These are phyloP conservation scores for Ophiothrix spiculata DNA, from an alignment of 35 echinoderm and acorn worm genomes.

Conservation along the genomic window DNA sequence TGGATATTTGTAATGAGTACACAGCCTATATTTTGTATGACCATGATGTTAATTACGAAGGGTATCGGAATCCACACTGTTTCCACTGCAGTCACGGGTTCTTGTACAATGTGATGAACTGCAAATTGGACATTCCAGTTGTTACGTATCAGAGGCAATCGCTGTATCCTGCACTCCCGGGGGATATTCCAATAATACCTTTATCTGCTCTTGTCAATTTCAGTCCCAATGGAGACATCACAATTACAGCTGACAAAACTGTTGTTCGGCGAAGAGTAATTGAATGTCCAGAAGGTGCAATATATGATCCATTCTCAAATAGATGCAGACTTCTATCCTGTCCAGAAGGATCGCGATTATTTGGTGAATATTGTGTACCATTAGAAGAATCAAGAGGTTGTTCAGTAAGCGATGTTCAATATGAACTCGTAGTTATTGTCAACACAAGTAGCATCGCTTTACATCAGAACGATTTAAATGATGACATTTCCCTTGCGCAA, in stretches of 20 bases:
- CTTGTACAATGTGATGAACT: background rate
- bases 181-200: background rate
- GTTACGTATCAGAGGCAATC: background rate
- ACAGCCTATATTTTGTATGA: background rate
- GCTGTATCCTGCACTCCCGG: background rate
- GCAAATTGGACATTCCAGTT: background rate
- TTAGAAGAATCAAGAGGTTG: background rate
- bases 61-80: background rate
- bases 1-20: background rate
- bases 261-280: background rate
- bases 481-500: background rate
- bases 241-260: background rate
- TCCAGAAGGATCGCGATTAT: background rate
- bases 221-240: background rate
- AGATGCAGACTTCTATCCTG: background rate
- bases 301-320: constrained; percentile 2
- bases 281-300: background rate
- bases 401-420: background rate
- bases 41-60: background rate
- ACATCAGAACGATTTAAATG: background rate
- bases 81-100: background rate
- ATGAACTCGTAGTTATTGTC: background rate
- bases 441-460: background rate
- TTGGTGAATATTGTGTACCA: background rate
- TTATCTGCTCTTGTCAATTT: background rate